Evolutionary conservation across 1,140 invertebrate genomes (phyloP).

Genomic region (Palaemon carinicauda): DNA sequence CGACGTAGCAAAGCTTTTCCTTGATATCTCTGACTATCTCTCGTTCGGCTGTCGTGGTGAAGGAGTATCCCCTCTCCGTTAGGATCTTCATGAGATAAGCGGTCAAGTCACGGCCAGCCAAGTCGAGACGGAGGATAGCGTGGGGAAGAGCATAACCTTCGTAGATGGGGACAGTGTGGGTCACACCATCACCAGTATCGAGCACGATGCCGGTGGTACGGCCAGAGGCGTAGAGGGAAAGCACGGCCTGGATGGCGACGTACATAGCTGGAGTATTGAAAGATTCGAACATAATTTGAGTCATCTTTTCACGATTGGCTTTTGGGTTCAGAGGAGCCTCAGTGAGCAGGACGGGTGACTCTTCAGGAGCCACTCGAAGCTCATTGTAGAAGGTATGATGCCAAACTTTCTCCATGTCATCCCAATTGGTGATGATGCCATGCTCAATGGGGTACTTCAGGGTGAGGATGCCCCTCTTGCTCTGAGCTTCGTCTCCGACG

Average conservation of each 20-base stretch:
- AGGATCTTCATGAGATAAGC: conserved; percentile 93
- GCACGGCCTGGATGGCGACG: conserved; percentile 89
- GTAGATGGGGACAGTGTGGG: conserved; percentile 93
- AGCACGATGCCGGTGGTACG: conserved; percentile 93
- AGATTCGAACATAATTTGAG: conserved; percentile 92
- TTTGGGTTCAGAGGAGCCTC: conserved; percentile 91
- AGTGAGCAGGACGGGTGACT: conserved; percentile 89
- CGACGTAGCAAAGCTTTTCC: not conserved
- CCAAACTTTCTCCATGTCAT: conserved; percentile 98
- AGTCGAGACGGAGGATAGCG: conserved; percentile 85
- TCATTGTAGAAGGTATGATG: conserved; percentile 96
- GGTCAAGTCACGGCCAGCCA: conserved; percentile 87
- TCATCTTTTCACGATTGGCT: conserved; percentile 88
- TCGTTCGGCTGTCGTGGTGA: conserved; percentile 75
- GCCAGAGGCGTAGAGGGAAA: conserved; percentile 90
- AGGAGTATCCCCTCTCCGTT: conserved; percentile 74
- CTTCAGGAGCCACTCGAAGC: conserved; percentile 93
- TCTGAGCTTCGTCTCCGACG: conserved; percentile 92
- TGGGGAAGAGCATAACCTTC: conserved; percentile 89
- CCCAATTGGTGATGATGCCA: conserved; percentile 96
- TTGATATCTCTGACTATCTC: conserved; percentile 77
- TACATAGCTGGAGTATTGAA: conserved; percentile 94
- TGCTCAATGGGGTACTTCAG: conserved; percentile 94
- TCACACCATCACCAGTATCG: conserved; percentile 92
- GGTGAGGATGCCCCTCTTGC: conserved; percentile 89